These are phyloP conservation scores for Horisme vitalbata DNA, from an alignment of 2,888 invertebrate species.

Conservation along the genomic window DNA sequence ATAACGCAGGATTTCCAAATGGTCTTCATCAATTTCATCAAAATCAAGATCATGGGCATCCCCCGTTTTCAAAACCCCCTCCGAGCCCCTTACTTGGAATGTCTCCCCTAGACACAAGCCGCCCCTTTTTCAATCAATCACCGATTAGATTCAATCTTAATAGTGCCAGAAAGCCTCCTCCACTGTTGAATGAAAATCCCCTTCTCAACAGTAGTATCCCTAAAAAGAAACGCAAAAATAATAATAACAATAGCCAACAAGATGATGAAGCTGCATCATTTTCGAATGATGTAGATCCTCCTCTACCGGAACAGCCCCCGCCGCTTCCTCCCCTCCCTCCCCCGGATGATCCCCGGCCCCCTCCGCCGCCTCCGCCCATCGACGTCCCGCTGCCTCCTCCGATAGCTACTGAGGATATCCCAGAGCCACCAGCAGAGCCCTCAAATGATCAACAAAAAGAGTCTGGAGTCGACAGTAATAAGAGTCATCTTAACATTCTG, in stretches of 20 bases:
- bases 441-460: slow-evolving; percentile 42
- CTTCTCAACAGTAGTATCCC: slow-evolving; percentile 78
- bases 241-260: slow-evolving; percentile 83
- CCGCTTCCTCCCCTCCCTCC: slow-evolving; percentile 78
- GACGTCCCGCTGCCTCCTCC: slow-evolving; percentile 75
- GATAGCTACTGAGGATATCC: slow-evolving; percentile 68
- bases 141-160: slow-evolving; percentile 78
- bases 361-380: slow-evolving; percentile 51
- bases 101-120: slow-evolving; percentile 69
- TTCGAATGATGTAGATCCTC: slow-evolving; percentile 59
- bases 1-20: slow-evolving; percentile 52
- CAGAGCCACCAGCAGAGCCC: slow-evolving; percentile 60
- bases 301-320: slow-evolving; percentile 82
- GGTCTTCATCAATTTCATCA: slow-evolving; percentile 61
- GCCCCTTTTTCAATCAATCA: slow-evolving; percentile 70
- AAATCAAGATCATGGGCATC: slow-evolving; percentile 55
- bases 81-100: slow-evolving; percentile 69
- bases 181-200: slow-evolving; percentile 70
- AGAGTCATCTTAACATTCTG: slow-evolving; percentile 55
- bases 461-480: slow-evolving; percentile 51
- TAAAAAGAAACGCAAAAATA: slow-evolving; percentile 90
- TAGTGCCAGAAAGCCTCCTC: slow-evolving; percentile 64
- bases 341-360: slow-evolving; percentile 61
- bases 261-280: slow-evolving; percentile 60
- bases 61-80: slow-evolving; percentile 63